Evolutionary conservation across 2,113 vertebrate species (phyloP), one percentile per base, ranked within the genome.

Genomic region (rat (Rattus norvegicus)): DNA sequence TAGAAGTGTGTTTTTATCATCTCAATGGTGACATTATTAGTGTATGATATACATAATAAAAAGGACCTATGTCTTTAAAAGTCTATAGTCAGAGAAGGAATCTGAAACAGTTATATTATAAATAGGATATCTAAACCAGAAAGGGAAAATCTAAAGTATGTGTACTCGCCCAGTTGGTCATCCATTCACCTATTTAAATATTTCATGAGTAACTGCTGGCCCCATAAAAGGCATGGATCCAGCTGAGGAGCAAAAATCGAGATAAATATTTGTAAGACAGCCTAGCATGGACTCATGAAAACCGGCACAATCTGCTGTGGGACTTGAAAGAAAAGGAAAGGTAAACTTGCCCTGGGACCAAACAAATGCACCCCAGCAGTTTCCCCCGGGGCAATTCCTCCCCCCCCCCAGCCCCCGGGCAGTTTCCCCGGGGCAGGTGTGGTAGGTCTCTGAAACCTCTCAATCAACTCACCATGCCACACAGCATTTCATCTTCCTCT

Each of bases 281-380:
- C 2, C 43, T 90, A 56, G 5, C 56, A n/a, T 2, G 1, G 19
- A 88, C 49, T 79, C 88, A 70, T 65, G 83, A 52, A 90, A 76
- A 79, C 75, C 3, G 70, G 20, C 56, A 93, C 65, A 83, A 54
- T 39, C 19, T 81, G 20, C 86, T 94, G 14, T 19, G 14, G 14
- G 79, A 90, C 89, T 93, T 8, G 49, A n/a, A 92, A 54, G 61
- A 88, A 93, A 86, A 86, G 30, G 39, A 30, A 96, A 94, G 94
- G 13, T 7, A 33, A 90, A 63, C 80, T 63, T 90, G 52, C 47
- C 79, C 86, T 61, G n/a, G 11, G 72, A 13, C 14, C 83, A 73
- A 39, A 63, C 5, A 59, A 79, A 88, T 49, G 70, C 54, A 63
- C 52, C 12, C 39, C 39, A n/a, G 52, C 33, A 92, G 22, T 13